A percentile compares a stretch with the other conserved stretches of the same genome.
These are phyloP conservation scores for Aplysina aerophoba DNA, from an alignment of 37 sponge, comb jelly and placozoan species.

Conservation along the genomic window DNA sequence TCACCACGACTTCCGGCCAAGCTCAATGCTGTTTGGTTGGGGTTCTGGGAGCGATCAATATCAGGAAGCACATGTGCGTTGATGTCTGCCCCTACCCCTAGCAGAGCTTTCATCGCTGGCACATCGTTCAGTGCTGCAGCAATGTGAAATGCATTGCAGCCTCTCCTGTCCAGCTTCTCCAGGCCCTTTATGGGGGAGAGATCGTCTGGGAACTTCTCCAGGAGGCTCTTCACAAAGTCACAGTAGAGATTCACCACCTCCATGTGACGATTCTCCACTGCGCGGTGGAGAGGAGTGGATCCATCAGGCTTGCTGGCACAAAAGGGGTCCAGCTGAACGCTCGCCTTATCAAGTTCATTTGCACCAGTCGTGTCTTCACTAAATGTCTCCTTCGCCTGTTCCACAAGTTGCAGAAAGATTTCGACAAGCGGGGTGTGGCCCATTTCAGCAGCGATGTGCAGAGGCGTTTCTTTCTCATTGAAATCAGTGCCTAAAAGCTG, in stretches of 20 bases:
- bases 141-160: conserved; percentile 75
- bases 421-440: conserved; percentile 55
- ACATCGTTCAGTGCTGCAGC: conserved; percentile 51
- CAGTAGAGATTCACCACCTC: conserved; percentile 52
- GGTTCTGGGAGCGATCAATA: conserved; percentile 37
- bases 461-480: conserved; percentile 51
- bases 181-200: conserved; percentile 29
- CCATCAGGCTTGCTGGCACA: not conserved
- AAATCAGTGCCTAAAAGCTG: conserved; percentile 51
- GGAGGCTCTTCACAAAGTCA: conserved; percentile 35
- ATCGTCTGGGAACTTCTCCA: not conserved
- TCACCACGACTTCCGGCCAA: conserved; percentile 60
- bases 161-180: conserved; percentile 51
- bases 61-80: conserved; percentile 67
- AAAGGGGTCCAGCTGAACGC: conserved; percentile 35
- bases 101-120: conserved; percentile 59
- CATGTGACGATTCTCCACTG: conserved; percentile 47
- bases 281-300: conserved; percentile 69
- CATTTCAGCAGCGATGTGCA: conserved; percentile 64
- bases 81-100: conserved; percentile 77
- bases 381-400: not conserved
- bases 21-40: conserved; percentile 76
- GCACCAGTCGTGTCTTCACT: not conserved
- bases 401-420: conserved; percentile 60
- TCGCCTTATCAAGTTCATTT: not conserved